These are phyloP conservation scores for Chamaea fasciata DNA, from an alignment of 2,113 vertebrate genomes.

Conservation along the genomic window DNA sequence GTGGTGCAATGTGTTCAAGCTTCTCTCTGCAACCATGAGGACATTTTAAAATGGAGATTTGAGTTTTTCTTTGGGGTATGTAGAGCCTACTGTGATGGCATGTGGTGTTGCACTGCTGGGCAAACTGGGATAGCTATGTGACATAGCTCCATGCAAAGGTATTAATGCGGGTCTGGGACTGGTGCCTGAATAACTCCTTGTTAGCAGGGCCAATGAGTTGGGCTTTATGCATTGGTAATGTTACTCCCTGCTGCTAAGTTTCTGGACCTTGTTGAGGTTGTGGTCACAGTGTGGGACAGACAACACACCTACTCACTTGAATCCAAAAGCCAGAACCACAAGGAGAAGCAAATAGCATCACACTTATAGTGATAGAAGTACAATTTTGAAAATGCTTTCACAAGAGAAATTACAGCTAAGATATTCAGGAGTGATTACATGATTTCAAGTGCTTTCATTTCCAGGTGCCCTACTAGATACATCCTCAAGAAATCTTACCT, in stretches of 20 bases:
- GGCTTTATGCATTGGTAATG: neutral
- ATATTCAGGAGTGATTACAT: neutral
- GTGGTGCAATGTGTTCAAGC: neutral
- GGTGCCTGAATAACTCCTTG: neutral
- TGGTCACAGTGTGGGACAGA: neutral
- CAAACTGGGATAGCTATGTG: neutral
- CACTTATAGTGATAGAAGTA: neutral
- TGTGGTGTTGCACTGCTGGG: neutral
- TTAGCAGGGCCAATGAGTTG: neutral
- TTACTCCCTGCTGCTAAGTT: neutral
- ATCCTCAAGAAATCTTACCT: neutral
- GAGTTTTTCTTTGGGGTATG: neutral
- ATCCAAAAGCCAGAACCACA: neutral
- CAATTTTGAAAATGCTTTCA: neutral
- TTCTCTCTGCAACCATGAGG: neutral
- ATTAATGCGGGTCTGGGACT: neutral
- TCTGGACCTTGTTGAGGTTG: neutral
- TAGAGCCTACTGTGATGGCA: neutral
- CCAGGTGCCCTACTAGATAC: neutral
- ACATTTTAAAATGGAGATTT: neutral
- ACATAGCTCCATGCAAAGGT: neutral
- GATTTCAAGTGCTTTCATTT: neutral
- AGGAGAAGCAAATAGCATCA: neutral
- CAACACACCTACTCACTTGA: neutral
- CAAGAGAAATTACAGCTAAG: neutral